Evolutionary conservation across 2,113 vertebrate species (phyloP).

Genomic region (Collichthys lucidus): DNA sequence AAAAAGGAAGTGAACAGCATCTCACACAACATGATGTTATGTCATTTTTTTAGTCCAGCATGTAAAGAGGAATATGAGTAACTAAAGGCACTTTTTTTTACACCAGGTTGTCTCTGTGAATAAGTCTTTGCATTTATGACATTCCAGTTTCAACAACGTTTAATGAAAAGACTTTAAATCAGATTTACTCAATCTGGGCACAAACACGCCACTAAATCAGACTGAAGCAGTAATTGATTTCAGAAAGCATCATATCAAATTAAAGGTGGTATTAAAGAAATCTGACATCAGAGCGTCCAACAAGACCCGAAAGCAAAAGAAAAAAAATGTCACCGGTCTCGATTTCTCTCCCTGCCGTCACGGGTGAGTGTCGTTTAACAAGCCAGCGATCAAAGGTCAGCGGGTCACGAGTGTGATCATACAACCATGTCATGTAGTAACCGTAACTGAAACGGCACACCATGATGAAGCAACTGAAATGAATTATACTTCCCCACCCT

Average conservation of each 20-base stretch:
- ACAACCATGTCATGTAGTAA: not conserved
- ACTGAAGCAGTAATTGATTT: slow-evolving; percentile 34
- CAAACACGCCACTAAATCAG: slow-evolving; percentile 15
- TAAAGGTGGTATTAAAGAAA: not conserved
- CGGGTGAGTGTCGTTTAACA: slow-evolving; percentile 10
- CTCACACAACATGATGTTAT: slow-evolving; percentile 36
- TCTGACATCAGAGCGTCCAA: slow-evolving; percentile 1
- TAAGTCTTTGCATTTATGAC: not conserved
- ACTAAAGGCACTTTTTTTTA: slow-evolving; percentile 11
- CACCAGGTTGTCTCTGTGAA: slow-evolving; percentile 4
- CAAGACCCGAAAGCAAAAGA: slow-evolving; percentile 1
- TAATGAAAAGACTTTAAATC: slow-evolving; percentile 1
- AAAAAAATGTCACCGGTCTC: not conserved
- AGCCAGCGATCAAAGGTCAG: not conserved
- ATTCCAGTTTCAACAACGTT: slow-evolving; percentile 24
- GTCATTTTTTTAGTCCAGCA: slow-evolving; percentile 24
- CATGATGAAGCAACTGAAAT: slow-evolving; percentile 26
- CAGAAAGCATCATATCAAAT: slow-evolving; percentile 14
- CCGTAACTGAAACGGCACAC: not conserved
- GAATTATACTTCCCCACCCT: slow-evolving; percentile 10
- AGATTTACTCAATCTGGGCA: slow-evolving; percentile 17
- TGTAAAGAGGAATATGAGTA: slow-evolving; percentile 19
- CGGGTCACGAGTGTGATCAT: slow-evolving; percentile 5
- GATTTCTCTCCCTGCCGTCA: not conserved
- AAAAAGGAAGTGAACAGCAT: slow-evolving; percentile 41